phyloP scores from a whole-genome alignment of 2,888 invertebrate genomes.

The Leptopilina syphax region DNA sequence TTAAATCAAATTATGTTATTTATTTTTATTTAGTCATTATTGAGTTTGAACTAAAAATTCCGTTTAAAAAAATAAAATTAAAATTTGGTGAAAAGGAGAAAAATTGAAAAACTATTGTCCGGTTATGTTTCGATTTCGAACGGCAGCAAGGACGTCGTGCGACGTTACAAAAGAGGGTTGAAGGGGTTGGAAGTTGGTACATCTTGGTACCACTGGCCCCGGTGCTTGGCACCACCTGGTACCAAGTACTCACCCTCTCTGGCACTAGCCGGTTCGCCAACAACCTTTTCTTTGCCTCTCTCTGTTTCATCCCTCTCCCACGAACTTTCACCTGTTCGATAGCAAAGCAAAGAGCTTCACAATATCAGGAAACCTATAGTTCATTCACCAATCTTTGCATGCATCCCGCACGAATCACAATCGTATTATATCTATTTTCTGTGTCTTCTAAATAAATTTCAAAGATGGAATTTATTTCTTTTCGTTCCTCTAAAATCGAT shows the following conservation, averaged over 20 bases:
- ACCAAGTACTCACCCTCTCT: slow-evolving; percentile 62
- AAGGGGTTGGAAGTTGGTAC: slow-evolving; percentile 66
- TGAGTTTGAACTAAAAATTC: too few species aligned
- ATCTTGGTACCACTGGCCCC: slow-evolving; percentile 69
- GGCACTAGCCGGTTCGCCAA: slow-evolving; percentile 25
- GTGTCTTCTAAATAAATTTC: slow-evolving; percentile 10
- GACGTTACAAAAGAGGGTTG: slow-evolving; percentile 47
- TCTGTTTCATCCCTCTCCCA: slow-evolving; percentile 39
- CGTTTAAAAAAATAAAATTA: neutral
- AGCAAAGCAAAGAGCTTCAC: slow-evolving; percentile 46
- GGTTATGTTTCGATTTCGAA: neutral
- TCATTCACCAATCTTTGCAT: slow-evolving; percentile 45
- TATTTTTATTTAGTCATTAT: too few species aligned
- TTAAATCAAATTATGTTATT: too few species aligned
- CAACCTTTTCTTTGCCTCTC: slow-evolving; percentile 18
- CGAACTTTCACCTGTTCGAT: slow-evolving; percentile 60
- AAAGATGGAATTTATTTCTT: slow-evolving; percentile 42
- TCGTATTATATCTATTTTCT: slow-evolving; percentile 34
- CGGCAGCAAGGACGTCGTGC: slow-evolving; percentile 29
- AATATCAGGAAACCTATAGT: slow-evolving; percentile 45
- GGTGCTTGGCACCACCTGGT: slow-evolving; percentile 68
- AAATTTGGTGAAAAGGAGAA: neutral
- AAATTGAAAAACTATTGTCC: slow-evolving; percentile 14
- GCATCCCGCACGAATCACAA: slow-evolving; percentile 27
- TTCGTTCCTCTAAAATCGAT: neutral